phyloP scores from a whole-genome alignment of 2,113 vertebrate species.

The Cyanoramphus novaezelandiae region DNA sequence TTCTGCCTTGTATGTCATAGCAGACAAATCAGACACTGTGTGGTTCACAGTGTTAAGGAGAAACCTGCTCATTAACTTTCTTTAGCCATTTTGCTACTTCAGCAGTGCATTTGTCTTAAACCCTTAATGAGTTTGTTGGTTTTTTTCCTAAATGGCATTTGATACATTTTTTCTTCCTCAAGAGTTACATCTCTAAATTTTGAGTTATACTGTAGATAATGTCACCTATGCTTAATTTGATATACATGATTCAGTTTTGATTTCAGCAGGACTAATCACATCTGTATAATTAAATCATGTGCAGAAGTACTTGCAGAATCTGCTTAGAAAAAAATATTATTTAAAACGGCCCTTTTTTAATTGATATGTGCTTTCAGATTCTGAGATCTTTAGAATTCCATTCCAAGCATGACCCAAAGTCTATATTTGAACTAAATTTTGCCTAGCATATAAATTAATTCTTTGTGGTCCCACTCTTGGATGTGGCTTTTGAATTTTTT shows the following conservation, averaged over 20 bases:
- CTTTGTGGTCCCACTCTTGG: neutral
- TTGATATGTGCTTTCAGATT: neutral
- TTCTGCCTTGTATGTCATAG: neutral
- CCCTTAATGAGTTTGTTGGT: neutral
- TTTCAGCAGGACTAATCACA: neutral
- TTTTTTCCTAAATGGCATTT: neutral
- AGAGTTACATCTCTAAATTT: neutral
- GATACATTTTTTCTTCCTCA: neutral
- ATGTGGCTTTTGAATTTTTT: slow-evolving; percentile 9
- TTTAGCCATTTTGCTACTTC: neutral
- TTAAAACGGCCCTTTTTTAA: neutral
- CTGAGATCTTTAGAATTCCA: neutral
- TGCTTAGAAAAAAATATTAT: neutral
- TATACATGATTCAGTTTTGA: neutral
- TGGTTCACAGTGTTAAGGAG: neutral
- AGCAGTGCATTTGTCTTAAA: neutral
- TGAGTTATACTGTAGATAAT: neutral
- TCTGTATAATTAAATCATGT: neutral
- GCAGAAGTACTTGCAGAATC: neutral
- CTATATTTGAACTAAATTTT: neutral
- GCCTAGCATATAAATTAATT: neutral
- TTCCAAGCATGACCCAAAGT: neutral
- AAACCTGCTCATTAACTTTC: neutral
- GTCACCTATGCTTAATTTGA: neutral
- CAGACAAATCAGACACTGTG: neutral